phyloP scores from a whole-genome alignment of 2,888 invertebrate species.

The Isotomurus palustris region DNA sequence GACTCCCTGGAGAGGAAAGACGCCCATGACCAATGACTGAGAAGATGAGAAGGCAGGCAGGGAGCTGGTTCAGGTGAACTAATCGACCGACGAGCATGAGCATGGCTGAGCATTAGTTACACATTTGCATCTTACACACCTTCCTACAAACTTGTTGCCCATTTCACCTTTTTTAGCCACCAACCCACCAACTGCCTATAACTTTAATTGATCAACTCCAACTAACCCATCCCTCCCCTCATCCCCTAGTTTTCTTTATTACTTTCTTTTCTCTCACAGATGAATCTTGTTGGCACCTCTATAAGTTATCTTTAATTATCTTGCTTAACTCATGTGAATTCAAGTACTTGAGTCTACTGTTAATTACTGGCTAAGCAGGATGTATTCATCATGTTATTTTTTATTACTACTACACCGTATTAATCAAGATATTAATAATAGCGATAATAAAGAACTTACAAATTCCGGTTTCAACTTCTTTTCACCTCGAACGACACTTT shows the following conservation, averaged over 20 bases:
- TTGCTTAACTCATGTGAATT: too few species aligned
- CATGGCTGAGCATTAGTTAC: slow-evolving; percentile 13
- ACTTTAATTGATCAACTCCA: slow-evolving; percentile 29
- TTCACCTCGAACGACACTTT: slow-evolving; percentile 78
- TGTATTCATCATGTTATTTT: not conserved
- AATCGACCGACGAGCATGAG: slow-evolving; percentile 35
- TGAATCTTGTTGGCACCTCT: too few species aligned
- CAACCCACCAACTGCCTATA: slow-evolving; percentile 27
- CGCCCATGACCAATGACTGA: slow-evolving; percentile 12
- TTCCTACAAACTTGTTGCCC: slow-evolving; percentile 14
- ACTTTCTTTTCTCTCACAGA: too few species aligned
- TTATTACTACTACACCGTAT: not conserved
- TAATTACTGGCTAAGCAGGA: too few species aligned
- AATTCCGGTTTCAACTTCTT: slow-evolving; percentile 95
- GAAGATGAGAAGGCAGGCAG: slow-evolving; percentile 33
- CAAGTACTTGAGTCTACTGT: too few species aligned
- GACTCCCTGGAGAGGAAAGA: slow-evolving; percentile 9
- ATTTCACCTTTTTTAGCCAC: slow-evolving; percentile 19
- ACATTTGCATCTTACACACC: slow-evolving; percentile 18
- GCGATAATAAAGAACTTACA: slow-evolving; percentile 57
- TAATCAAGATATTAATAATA: not conserved
- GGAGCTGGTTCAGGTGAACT: slow-evolving; percentile 25
- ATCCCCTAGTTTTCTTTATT: too few species aligned
- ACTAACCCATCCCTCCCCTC: slow-evolving; percentile 5
- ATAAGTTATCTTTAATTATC: too few species aligned